Conservation (phyloP, 2,797 vertebrate species). For the Telmatherina bonti region DNA sequence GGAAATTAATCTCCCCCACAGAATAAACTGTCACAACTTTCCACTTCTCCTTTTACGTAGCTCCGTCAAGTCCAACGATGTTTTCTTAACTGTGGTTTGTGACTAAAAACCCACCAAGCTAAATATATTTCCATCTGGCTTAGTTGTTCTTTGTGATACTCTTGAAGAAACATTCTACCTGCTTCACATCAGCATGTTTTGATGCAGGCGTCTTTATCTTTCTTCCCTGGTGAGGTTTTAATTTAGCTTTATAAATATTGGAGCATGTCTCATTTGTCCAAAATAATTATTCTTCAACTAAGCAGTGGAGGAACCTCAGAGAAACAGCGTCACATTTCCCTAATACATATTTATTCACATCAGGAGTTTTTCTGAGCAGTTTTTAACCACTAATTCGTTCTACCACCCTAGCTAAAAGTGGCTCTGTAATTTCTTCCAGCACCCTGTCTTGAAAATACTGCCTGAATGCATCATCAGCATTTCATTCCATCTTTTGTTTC, state of each 20-base stretch:
- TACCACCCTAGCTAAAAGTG: too few relatives aligned
- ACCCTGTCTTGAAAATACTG: constrained; percentile 38
- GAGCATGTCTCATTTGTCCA: neutral
- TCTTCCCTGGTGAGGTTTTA: neutral
- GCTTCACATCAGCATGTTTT: neutral
- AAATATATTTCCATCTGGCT: constrained; percentile 1
- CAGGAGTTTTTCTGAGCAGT: constrained; percentile 12
- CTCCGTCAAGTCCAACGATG: neutral
- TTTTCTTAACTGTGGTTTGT: constrained; percentile 4
- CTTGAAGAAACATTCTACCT: neutral
- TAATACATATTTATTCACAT: constrained; percentile 1
- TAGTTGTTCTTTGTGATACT: neutral
- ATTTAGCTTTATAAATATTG: neutral
- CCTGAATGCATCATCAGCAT: constrained; percentile 43
- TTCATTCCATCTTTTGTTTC: constrained; percentile 34
- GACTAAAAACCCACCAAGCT: constrained; percentile 6
- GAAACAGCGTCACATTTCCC: constrained; percentile 1
- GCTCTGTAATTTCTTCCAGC: constrained; percentile 30
- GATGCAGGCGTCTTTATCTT: neutral
- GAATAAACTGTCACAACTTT: neutral
- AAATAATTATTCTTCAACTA: neutral
- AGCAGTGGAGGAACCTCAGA: constrained; percentile 1
- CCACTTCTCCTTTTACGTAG: neutral
- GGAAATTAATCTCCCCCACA: neutral
- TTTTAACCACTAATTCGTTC: constrained; percentile 42